These are phyloP conservation scores for Crossocerus cetratus DNA, from an alignment of 2,888 invertebrate species.

Conservation along the genomic window DNA sequence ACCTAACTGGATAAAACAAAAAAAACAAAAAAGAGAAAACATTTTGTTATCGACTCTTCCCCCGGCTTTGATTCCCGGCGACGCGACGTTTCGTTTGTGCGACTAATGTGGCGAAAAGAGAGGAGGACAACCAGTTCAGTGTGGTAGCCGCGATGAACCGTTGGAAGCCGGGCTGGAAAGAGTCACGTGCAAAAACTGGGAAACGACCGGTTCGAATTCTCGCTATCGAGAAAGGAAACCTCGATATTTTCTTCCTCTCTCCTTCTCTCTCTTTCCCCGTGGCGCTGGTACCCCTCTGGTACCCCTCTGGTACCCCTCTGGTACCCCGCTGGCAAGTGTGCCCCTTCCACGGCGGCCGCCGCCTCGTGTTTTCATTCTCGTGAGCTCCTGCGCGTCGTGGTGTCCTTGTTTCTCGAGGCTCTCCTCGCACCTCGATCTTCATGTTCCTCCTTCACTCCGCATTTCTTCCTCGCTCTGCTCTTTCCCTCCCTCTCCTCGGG, in stretches of 20 bases:
- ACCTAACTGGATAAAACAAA: too few relatives aligned
- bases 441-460: neutral
- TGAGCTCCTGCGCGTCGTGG: neutral
- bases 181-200: slow-evolving; percentile 51
- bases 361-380: too few relatives aligned
- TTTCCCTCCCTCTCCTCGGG: slow-evolving; percentile 18
- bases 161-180: slow-evolving; percentile 37
- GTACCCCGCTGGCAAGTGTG: neutral
- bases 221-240: slow-evolving; percentile 61
- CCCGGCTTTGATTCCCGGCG: too few relatives aligned
- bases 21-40: neutral
- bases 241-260: slow-evolving; percentile 49
- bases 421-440: neutral
- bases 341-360: too few relatives aligned
- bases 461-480: slow-evolving; percentile 1
- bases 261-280: slow-evolving; percentile 26
- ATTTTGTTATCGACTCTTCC: neutral
- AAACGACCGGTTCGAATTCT: slow-evolving; percentile 69
- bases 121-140: slow-evolving; percentile 58
- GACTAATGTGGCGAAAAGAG: slow-evolving; percentile 6
- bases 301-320: too few relatives aligned
- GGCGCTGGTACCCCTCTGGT: too few relatives aligned
- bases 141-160: slow-evolving; percentile 53
- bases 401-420: neutral
- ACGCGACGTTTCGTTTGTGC: too few relatives aligned